These are phyloP conservation scores for Acrocephalus kingi DNA, from an alignment of 2,113 vertebrate species.

Conservation along the genomic window DNA sequence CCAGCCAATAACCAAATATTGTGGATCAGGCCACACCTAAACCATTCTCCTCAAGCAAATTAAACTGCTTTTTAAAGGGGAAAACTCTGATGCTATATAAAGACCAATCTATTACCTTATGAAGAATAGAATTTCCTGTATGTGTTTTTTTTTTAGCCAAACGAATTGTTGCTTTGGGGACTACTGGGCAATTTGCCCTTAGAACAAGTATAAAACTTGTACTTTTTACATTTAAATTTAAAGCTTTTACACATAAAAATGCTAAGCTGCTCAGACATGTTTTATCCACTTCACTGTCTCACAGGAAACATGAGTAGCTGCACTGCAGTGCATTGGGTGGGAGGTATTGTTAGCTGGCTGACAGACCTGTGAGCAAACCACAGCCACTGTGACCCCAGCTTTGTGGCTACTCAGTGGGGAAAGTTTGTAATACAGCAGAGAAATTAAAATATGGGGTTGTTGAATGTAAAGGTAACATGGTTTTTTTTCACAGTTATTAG, in stretches of 20 bases:
- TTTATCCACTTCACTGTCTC: background rate
- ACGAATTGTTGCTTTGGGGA: background rate
- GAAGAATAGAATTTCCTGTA: conserved; percentile 43
- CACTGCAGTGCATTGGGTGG: background rate
- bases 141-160: conserved; percentile 31
- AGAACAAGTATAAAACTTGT: background rate
- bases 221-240: background rate
- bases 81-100: conserved; percentile 4
- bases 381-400: background rate
- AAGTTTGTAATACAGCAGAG: background rate
- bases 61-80: background rate
- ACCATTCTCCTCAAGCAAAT: background rate
- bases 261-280: background rate
- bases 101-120: background rate
- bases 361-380: background rate
- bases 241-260: background rate
- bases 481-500: background rate
- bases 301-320: background rate
- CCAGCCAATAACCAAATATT: background rate
- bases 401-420: background rate
- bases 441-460: background rate
- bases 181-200: background rate
- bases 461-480: conserved; percentile 3
- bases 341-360: conserved; percentile 42
- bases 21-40: background rate